Evolutionary conservation across 2,113 vertebrate species (phyloP).

Genomic region (Dasyornis broadbenti): DNA sequence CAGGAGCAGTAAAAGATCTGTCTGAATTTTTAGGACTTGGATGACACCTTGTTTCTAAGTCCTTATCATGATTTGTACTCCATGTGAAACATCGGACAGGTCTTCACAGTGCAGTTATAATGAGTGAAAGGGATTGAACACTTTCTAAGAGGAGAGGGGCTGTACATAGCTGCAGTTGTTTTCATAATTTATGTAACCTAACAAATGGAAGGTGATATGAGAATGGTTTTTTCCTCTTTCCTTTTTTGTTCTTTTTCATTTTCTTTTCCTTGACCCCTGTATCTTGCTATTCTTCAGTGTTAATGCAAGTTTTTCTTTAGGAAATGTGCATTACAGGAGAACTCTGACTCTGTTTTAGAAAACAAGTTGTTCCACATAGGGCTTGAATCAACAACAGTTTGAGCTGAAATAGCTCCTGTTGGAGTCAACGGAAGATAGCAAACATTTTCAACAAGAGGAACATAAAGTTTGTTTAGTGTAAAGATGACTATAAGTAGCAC

Average conservation of each 20-base stretch:
- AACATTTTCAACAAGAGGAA: neutral
- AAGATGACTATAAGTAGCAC: neutral
- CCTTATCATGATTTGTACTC: neutral
- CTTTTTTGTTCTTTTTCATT: accelerated
- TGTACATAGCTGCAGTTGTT: neutral
- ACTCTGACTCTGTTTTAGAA: neutral
- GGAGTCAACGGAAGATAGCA: neutral
- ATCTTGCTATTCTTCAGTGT: neutral
- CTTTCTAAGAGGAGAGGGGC: neutral
- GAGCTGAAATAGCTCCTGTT: neutral
- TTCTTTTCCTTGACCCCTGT: neutral
- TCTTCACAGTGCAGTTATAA: neutral
- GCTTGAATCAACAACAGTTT: neutral
- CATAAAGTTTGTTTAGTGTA: neutral
- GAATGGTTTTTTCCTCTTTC: neutral
- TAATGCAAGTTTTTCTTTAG: neutral
- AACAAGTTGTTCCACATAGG: neutral
- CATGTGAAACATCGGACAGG: neutral
- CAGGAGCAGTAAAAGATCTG: neutral
- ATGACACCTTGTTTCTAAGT: neutral
- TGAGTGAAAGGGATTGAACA: neutral
- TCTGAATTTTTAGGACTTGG: neutral
- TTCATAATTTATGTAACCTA: neutral
- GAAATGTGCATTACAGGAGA: neutral
- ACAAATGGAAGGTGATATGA: neutral